These are phyloP conservation scores for Sebastes melanostomus DNA, from an alignment of 2,797 vertebrate species.

Conservation along the genomic window DNA sequence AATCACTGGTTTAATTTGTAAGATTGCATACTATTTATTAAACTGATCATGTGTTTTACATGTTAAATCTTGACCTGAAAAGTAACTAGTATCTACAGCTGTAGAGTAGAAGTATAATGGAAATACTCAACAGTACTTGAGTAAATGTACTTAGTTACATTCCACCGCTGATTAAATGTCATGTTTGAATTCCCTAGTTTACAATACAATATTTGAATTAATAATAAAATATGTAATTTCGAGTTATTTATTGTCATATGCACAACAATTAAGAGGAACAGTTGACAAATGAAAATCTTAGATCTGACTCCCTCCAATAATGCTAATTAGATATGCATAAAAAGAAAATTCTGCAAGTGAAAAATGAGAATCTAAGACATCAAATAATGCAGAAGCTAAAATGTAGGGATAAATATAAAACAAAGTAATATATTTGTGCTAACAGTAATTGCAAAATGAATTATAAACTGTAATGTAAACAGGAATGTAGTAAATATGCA, in stretches of 20 bases:
- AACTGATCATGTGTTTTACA: not conserved
- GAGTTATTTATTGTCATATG: not conserved
- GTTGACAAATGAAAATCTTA: too few relatives aligned
- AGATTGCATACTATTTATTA: not conserved
- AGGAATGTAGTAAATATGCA: not conserved
- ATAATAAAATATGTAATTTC: not conserved
- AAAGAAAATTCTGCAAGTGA: not conserved
- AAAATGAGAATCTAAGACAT: not conserved
- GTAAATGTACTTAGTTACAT: not conserved
- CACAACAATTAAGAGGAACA: not conserved
- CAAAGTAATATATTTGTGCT: not conserved
- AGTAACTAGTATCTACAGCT: not conserved
- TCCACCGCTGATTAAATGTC: not conserved
- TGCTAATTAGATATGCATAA: not conserved
- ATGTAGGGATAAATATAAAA: not conserved
- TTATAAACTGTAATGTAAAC: not conserved
- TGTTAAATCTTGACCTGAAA: not conserved
- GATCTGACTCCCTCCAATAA: not conserved
- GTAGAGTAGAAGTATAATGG: not conserved
- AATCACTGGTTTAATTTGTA: not conserved
- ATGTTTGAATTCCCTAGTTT: not conserved
- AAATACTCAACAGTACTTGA: not conserved
- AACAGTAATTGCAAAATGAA: not conserved
- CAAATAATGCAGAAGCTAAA: not conserved
- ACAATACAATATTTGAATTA: not conserved